These are phyloP conservation scores for Tenthredo distinguenda DNA, from an alignment of 2,888 invertebrate genomes.

Conservation along the genomic window DNA sequence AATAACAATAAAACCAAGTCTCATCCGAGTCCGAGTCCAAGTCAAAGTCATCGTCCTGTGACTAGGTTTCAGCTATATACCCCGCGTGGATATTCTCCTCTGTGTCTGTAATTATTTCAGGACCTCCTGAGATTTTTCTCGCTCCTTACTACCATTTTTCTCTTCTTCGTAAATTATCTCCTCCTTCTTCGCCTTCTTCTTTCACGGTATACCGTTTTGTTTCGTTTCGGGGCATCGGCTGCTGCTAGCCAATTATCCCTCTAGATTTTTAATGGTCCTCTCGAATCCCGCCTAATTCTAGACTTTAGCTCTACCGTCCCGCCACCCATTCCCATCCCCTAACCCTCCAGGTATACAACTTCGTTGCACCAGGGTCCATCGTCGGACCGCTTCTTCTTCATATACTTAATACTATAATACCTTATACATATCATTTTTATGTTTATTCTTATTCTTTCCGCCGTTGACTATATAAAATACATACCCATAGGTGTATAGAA, in stretches of 20 bases:
- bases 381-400: not conserved
- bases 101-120: conserved; percentile 47
- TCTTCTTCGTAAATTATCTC: not conserved
- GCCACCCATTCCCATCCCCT: not conserved
- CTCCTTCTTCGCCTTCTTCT: not conserved
- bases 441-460: no score
- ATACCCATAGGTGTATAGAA: no score
- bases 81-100: not conserved
- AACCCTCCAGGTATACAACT: not conserved
- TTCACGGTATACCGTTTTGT: conserved; percentile 32
- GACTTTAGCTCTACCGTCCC: conserved; percentile 61
- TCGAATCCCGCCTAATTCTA: conserved; percentile 73
- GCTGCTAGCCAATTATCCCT: conserved; percentile 68
- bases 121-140: conserved; percentile 43
- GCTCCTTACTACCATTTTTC: conserved; percentile 1
- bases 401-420: no score
- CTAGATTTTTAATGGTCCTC: conserved; percentile 71
- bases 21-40: not conserved
- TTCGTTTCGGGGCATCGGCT: conserved; percentile 28
- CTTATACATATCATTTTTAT: no score
- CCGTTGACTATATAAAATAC: no score
- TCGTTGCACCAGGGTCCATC: not conserved
- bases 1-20: conserved; percentile 12
- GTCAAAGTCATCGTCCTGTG: conserved; percentile 43
- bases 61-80: not conserved